A percentile compares a stretch with the other conserved stretches of the same genome.
These are phyloP conservation scores for Myocastor coypus DNA, from an alignment of 2,113 vertebrate genomes.

Conservation along the genomic window DNA sequence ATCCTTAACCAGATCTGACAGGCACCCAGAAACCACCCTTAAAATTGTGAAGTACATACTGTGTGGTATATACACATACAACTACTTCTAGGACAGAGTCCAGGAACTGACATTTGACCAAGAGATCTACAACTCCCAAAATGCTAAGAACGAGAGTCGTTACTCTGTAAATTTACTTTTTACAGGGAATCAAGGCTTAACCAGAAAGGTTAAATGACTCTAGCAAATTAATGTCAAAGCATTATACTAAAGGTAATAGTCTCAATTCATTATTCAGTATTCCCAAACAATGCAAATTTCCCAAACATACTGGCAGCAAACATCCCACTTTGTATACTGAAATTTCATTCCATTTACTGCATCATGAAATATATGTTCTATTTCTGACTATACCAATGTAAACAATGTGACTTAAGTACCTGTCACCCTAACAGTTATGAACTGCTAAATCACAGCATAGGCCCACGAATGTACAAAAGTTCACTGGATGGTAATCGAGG, in stretches of 20 bases:
- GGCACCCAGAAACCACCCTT: not conserved
- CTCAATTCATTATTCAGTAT: slow-evolving; percentile 1
- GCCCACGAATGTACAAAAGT: not conserved
- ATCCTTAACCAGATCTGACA: not conserved
- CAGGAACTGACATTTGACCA: not conserved
- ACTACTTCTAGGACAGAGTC: not conserved
- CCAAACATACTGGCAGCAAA: not conserved
- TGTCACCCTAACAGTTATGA: not conserved
- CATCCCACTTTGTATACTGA: not conserved
- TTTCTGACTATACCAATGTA: not conserved
- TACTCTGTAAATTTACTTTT: slow-evolving; percentile 15
- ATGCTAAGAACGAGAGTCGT: not conserved
- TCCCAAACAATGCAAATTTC: slow-evolving; percentile 17
- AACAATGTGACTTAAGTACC: not conserved
- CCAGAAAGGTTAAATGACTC: slow-evolving; percentile 10
- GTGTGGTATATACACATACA: not conserved
- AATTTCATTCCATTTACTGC: slow-evolving; percentile 3
- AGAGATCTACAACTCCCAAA: not conserved
- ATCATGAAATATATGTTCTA: not conserved
- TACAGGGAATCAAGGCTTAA: slow-evolving; percentile 9
- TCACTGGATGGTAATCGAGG: not conserved
- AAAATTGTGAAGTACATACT: not conserved
- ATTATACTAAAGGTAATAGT: not conserved
- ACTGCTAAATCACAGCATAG: not conserved
- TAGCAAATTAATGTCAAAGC: not conserved